Evolutionary conservation across 2,888 invertebrate genomes (phyloP), one percentile per base, ranked within the genome.

Genomic region (Caenorhabditis macrosperma): DNA sequence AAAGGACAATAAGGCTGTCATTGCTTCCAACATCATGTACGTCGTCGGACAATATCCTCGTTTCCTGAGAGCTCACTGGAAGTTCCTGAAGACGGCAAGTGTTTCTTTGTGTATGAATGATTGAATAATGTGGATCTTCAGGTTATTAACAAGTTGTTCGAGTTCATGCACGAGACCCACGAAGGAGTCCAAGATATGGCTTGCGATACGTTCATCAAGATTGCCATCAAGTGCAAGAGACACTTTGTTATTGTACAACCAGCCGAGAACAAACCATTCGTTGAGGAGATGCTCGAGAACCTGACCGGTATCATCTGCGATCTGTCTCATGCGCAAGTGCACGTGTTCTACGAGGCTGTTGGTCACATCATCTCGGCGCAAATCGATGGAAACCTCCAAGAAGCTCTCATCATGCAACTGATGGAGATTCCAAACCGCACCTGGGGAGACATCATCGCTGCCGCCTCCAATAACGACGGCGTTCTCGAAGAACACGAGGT

Each of bases 81-180:
- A 97, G 91, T 99, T 99, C 92, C 93, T 99, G 82, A 99, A 99
- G 93, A 99, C 99, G 61, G 99, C 99, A 90, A 67, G 81, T 20
- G n/a, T 7, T 24, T 12, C 24, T 7, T 17, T 30, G 17, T 7
- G 10, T 22, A 26, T 9, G 12, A 41, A 17, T 33, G 30, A 12
- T 20, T 38, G 44, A 5, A 26, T 46, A 35, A 46, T 26, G 10
- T 22, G 7, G 12, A 1, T 44, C 64, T 82, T 26, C 38, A 85
- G 85, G 86, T 86, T n/a, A 97, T 99, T 78, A 99, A 98, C 93
- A 99, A 99, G 93, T 93, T 99, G 72, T 99, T 99, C 93, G 99
- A 99, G 93, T 99, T 99, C 92, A 99, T 99, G 99, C 99, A 99
- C 91, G 98, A 99, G 93, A 97, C 97, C 68, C 99, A 99, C 91